These are phyloP conservation scores for Achroia grisella DNA, from an alignment of 1,140 invertebrate genomes.

Conservation along the genomic window DNA sequence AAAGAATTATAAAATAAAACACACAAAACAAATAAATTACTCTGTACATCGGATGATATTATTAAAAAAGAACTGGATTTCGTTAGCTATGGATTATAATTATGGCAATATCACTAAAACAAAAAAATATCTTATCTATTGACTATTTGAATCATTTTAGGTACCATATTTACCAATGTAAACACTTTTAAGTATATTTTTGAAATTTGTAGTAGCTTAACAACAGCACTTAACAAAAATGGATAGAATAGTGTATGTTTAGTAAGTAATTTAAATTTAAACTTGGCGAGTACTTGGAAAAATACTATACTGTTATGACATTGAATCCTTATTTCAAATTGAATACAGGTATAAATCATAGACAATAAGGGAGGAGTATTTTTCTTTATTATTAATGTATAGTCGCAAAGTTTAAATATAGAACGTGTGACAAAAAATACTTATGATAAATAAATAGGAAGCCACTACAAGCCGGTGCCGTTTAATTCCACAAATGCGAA, in stretches of 20 bases:
- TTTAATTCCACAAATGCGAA: constrained; percentile 30
- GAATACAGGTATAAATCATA: no score
- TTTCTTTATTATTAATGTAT: neutral
- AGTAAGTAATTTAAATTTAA: neutral
- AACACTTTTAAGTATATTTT: no score
- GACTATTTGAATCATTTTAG: constrained; percentile 22
- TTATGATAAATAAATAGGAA: constrained; percentile 34
- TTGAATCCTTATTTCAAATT: no score
- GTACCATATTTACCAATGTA: constrained; percentile 9
- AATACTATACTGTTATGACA: no score
- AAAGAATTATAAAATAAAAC: constrained; percentile 52
- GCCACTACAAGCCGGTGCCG: constrained; percentile 61
- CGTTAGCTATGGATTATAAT: constrained; percentile 40
- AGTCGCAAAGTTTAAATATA: no score
- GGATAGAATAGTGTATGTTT: neutral
- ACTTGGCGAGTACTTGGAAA: constrained; percentile 4
- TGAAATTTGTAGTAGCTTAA: constrained; percentile 13
- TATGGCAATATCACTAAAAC: constrained; percentile 56
- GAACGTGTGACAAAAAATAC: neutral
- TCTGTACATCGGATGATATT: constrained; percentile 54
- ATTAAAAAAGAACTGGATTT: constrained; percentile 44
- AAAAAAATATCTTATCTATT: constrained; percentile 26
- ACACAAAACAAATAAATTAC: constrained; percentile 65
- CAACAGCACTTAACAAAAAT: constrained; percentile 3
- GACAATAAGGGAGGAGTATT: no score